Evolutionary conservation across 2,797 vertebrate genomes (phyloP).

Genomic region (Tympanoctomys barrerae): DNA sequence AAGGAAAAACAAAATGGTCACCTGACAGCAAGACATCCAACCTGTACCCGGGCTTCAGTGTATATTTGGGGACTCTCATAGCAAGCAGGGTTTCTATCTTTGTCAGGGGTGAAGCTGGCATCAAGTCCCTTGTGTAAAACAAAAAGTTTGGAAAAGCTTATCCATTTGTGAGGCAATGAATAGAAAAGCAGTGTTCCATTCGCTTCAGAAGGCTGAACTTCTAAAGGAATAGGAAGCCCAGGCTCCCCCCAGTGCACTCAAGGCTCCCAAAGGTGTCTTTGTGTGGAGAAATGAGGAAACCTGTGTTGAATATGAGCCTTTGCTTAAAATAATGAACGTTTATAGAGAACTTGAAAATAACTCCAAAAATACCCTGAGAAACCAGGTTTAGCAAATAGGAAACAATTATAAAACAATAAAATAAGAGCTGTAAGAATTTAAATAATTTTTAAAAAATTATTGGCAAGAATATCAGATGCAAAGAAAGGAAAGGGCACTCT

Average conservation of each 20-base stretch:
- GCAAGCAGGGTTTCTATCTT: neutral
- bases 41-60: fast-evolving
- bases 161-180: neutral
- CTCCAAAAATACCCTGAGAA: neutral
- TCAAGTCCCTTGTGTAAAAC: neutral
- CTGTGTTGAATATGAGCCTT: neutral
- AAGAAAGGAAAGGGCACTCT: neutral
- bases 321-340: constrained; percentile 7
- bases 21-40: neutral
- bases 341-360: neutral
- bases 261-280: neutral
- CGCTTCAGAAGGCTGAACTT: neutral
- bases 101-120: neutral
- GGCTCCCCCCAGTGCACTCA: neutral
- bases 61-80: fast-evolving
- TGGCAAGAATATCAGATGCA: neutral
- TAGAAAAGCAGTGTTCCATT: neutral
- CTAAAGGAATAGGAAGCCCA: neutral
- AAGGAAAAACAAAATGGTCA: neutral
- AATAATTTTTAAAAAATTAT: constrained; percentile 24
- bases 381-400: neutral
- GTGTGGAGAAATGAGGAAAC: neutral
- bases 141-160: neutral
- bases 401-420: neutral
- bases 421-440: neutral